Base-by-base conservation (phyloP, 2,888 invertebrate species). In the Drosophila neotestacea region DNA sequence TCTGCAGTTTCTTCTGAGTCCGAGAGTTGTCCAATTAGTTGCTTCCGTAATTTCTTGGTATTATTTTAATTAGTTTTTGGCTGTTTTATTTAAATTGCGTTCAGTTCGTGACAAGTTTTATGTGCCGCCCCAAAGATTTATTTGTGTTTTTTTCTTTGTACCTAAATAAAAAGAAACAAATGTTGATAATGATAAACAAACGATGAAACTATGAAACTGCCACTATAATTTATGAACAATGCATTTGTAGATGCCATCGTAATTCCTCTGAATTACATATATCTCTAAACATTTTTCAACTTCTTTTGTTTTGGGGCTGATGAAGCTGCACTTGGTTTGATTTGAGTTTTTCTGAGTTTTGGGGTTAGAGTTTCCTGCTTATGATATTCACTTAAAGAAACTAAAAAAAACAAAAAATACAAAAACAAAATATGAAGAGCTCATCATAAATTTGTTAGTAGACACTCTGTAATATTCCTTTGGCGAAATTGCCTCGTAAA, bases 11-110 rank as follows among this genome's bases (percentile, higher is more conserved):
- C 54, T 69, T 27, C 9, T 64, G 47, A 34, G 56, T 28, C 59
- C 52, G 38, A 66, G 62, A 55, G 41, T 65, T 62, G 81, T 65
- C 89, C 89, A 85, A 80, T 85, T 85, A 85, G 86, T 68, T 70
- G 86, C 83, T 88, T 88, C 88, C 85, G 89, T 83, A 89, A 85
- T 82, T 88, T 89, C 88, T 88, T 89, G 71, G 85, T 85, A 88
- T 88, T 88, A 82, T 89, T 89, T 85, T 89, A 88, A 85, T 85
- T 85, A 74, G 73, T 62, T 76, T 77, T 73, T 70, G 10, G 10
- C 36, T 50, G 58, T 56, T 46, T 64, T 73, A 84, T 89, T 84
- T 81, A 86, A 88, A 88, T 86, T 71, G 66, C 70, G 72, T 32
- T 65, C 54, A 58, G 47, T 50, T 48, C 58, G 48, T 60, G 61